phyloP scores from a whole-genome alignment of 2,113 vertebrate species.

The Syngnathus typhle region DNA sequence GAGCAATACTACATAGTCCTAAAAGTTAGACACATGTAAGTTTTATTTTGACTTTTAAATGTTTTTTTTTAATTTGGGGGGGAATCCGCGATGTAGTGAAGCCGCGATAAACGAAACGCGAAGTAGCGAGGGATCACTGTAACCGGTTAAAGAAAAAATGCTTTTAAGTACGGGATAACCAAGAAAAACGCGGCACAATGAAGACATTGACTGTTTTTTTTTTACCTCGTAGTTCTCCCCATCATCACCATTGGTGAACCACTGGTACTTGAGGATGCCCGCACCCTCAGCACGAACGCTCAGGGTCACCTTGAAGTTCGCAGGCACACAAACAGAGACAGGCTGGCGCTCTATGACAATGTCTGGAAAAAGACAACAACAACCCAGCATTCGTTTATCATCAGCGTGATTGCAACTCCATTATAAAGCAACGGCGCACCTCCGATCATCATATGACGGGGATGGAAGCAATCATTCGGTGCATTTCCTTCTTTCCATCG shows the following conservation, averaged over 20 bases:
- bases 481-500: slow-evolving; percentile 35
- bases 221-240: slow-evolving; percentile 62
- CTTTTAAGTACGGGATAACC: no score
- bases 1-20: no score
- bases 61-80: no score
- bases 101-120: no score
- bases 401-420: not conserved
- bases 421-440: slow-evolving; percentile 34
- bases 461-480: slow-evolving; percentile 35
- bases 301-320: slow-evolving; percentile 67
- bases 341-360: slow-evolving; percentile 75
- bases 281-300: slow-evolving; percentile 69
- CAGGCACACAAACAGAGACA: slow-evolving; percentile 68
- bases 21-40: no score
- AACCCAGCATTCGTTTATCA: not conserved
- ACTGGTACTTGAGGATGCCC: slow-evolving; percentile 74
- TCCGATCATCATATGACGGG: slow-evolving; percentile 51
- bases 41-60: no score
- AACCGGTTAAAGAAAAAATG: no score
- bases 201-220: no score
- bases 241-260: slow-evolving; percentile 64
- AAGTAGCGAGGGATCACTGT: no score
- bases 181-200: no score
- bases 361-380: slow-evolving; percentile 58
- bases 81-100: no score